Base-by-base conservation (phyloP, 2,888 invertebrate genomes). In the Dorcus hopei region DNA sequence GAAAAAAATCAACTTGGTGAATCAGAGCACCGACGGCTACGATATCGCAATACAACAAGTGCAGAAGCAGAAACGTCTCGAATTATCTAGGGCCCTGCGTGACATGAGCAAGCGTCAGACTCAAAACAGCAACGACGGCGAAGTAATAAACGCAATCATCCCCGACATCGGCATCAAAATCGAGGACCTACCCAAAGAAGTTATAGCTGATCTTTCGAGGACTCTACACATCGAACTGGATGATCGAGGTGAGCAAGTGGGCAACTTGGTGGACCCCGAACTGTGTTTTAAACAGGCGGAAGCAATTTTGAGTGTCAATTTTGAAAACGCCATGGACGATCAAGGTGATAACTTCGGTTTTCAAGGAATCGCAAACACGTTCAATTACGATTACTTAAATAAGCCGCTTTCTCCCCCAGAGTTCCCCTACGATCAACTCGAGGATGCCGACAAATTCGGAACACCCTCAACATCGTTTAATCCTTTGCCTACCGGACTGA, bases 81-180 rank as follows among this genome's bases (percentile, higher is more conserved):
- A 78, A 64, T 66, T 77, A 51, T 77, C 78, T 2, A 70, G 73
- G 58, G 75, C 74, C 9, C 62, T 78, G 38, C 64, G 78, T 38
- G 72, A 74, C 62, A 74, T 77, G 68, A 73, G 73, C 57, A 69
- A 68, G 43, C 61, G 61, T 48, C 62, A 63, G 38, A 59, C 61
- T 23, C 59, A 67, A 63, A 55, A 69, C 42, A 64, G 58, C 33
- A 59, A 64, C 14, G 68, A 72, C 54, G 70, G 64, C 45, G 68
- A 75, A 54, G 64, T 70, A 52, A 72, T 75, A 47, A 74, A 75
- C 65, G 68, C 74, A 0, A 75, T 78, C 42, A 75, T 77, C 52
- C 77, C 78, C 8, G 77, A 78, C 65, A 72, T 77, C 57, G 76
- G 73, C 16, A 73, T 78, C 47, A 72, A 75, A 68, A 68, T 78